Conservation (phyloP, 2,888 invertebrate genomes). For the Calliphora vomitoria region DNA sequence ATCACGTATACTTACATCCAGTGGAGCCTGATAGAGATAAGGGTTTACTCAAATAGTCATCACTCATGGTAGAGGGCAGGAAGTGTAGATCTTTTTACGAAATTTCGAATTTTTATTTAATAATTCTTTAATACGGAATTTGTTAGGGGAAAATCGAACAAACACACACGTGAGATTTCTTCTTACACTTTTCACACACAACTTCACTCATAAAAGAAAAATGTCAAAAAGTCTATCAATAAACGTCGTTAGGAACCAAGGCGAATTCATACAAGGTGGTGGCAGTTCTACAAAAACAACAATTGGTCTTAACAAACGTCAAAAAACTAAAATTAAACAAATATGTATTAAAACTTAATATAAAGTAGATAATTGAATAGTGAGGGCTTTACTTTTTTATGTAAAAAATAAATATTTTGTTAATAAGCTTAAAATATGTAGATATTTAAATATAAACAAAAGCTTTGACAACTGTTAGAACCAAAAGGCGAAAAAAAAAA, state of each 20-base stretch:
- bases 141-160: slow-evolving; percentile 49
- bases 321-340: no score
- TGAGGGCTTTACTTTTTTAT: no score
- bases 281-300: no score
- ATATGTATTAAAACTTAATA: no score
- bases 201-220: slow-evolving; percentile 9
- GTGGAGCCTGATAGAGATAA: slow-evolving; percentile 80
- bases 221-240: slow-evolving; percentile 23
- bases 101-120: slow-evolving; percentile 45
- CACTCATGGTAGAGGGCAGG: slow-evolving; percentile 81
- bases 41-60: slow-evolving; percentile 84
- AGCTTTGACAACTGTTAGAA: no score
- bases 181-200: slow-evolving; percentile 45
- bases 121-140: slow-evolving; percentile 37
- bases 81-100: background rate
- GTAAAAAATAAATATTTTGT: no score
- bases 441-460: no score
- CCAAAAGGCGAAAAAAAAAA: no score
- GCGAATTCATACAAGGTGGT: no score
- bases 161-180: slow-evolving; percentile 67
- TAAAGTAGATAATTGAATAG: no score
- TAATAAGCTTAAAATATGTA: no score
- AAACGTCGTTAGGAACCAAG: slow-evolving; percentile 15
- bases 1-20: slow-evolving; percentile 79
- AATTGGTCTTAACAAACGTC: no score